Evolutionary conservation across 2,797 vertebrate genomes (phyloP).

Genomic region (Vireo griseus): DNA sequence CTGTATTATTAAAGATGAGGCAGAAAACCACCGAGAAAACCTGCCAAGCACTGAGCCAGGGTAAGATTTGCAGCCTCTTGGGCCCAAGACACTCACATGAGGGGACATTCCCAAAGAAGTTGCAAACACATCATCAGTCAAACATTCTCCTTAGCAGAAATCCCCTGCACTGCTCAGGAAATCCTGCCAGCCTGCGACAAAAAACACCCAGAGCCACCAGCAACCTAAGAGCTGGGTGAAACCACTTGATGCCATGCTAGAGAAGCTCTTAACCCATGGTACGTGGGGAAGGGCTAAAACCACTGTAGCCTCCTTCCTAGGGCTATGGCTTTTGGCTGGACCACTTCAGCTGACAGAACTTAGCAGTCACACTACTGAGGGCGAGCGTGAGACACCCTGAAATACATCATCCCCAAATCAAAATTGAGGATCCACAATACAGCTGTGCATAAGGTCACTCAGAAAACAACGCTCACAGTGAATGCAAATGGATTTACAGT

Average conservation of each 20-base stretch:
- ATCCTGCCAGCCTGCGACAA: not conserved
- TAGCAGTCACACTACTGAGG: rapidly evolving
- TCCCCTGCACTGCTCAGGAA: not conserved
- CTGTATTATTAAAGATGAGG: not conserved
- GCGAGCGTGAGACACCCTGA: not conserved
- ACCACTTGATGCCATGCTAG: not conserved
- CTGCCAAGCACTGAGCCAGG: not conserved
- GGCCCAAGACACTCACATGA: not conserved
- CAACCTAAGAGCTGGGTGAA: not conserved
- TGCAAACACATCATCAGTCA: not conserved
- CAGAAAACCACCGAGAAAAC: not conserved
- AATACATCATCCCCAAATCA: not conserved
- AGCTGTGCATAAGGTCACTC: rapidly evolving
- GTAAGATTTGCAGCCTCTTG: not conserved
- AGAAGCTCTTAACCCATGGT: not conserved
- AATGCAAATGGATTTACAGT: not conserved
- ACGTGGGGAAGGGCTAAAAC: not conserved
- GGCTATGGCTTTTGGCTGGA: not conserved
- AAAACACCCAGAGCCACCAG: not conserved
- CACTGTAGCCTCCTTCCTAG: not conserved
- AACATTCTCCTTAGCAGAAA: not conserved
- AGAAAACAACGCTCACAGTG: not conserved
- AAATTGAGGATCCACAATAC: not conserved
- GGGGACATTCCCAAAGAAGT: not conserved
- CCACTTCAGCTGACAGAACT: not conserved